These are phyloP conservation scores for Dipodomys stephensi DNA, from an alignment of 2,113 vertebrate genomes.

Conservation along the genomic window DNA sequence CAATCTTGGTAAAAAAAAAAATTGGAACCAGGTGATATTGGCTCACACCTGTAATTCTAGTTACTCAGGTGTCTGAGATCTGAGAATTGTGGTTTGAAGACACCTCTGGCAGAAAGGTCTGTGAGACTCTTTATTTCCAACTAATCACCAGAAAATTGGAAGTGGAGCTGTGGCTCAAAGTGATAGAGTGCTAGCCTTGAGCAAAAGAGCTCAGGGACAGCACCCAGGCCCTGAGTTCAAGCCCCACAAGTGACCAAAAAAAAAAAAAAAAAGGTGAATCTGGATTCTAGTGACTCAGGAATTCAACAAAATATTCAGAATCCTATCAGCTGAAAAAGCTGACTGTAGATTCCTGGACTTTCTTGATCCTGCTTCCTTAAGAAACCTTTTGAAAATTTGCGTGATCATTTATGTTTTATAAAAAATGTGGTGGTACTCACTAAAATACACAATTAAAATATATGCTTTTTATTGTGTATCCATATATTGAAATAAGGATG, in stretches of 20 bases:
- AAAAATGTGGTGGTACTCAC: neutral
- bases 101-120: too few relatives aligned
- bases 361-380: neutral
- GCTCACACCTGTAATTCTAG: too few relatives aligned
- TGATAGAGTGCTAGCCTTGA: too few relatives aligned
- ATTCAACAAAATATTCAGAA: neutral
- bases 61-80: too few relatives aligned
- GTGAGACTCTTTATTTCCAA: too few relatives aligned
- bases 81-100: too few relatives aligned
- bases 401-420: neutral
- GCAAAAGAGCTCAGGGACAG: too few relatives aligned
- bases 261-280: neutral
- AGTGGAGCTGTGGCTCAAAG: too few relatives aligned
- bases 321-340: neutral
- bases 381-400: neutral
- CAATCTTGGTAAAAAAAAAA: neutral
- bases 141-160: too few relatives aligned
- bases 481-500: neutral
- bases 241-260: too few relatives aligned
- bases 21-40: too few relatives aligned
- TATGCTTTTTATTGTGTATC: slow-evolving; percentile 3
- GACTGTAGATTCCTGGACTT: neutral
- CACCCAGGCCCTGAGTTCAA: too few relatives aligned
- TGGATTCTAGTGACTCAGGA: neutral
- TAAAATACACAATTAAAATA: neutral